A percentile compares a stretch with the other conserved stretches of the same genome.
Evolutionary conservation across 1,140 invertebrate genomes (phyloP).

Genomic region (Mamestra configurata): DNA sequence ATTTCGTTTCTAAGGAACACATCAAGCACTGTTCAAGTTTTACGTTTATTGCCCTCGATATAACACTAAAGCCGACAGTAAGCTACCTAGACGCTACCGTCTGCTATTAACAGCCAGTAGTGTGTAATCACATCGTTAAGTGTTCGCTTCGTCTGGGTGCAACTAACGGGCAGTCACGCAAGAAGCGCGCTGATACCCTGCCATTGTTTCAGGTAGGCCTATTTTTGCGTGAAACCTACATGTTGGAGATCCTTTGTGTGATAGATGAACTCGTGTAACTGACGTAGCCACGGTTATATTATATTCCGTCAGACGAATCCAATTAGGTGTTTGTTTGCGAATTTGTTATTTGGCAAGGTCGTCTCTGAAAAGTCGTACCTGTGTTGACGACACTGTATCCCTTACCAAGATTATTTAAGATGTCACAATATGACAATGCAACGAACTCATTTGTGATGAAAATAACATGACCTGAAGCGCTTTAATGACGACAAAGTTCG

Average conservation of each 20-base stretch:
- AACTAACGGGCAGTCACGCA: slow-evolving; percentile 49
- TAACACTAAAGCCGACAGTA: not conserved
- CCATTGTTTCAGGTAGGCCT: slow-evolving; percentile 42
- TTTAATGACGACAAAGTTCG: too few relatives aligned
- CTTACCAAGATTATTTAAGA: too few relatives aligned
- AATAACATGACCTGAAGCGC: too few relatives aligned
- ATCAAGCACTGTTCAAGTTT: not conserved
- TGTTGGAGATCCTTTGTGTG: slow-evolving; percentile 15
- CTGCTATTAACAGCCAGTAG: slow-evolving; percentile 34
- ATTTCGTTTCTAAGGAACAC: not conserved
- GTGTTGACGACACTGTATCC: too few relatives aligned
- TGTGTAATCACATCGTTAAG: slow-evolving; percentile 33
- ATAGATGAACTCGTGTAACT: not conserved
- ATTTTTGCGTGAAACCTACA: slow-evolving; percentile 26
- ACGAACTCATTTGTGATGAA: too few relatives aligned
- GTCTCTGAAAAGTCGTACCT: not conserved
- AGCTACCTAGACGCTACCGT: slow-evolving; percentile 15
- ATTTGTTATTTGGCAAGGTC: not conserved
- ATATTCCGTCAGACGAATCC: not conserved
- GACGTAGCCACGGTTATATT: not conserved
- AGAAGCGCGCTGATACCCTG: slow-evolving; percentile 36
- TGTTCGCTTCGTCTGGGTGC: slow-evolving; percentile 22
- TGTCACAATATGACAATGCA: too few relatives aligned
- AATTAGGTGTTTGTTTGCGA: not conserved
- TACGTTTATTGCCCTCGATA: slow-evolving; percentile 15